Evolutionary conservation across 2,888 invertebrate genomes (phyloP).

Genomic region (Phoenoteleia sp.): DNA sequence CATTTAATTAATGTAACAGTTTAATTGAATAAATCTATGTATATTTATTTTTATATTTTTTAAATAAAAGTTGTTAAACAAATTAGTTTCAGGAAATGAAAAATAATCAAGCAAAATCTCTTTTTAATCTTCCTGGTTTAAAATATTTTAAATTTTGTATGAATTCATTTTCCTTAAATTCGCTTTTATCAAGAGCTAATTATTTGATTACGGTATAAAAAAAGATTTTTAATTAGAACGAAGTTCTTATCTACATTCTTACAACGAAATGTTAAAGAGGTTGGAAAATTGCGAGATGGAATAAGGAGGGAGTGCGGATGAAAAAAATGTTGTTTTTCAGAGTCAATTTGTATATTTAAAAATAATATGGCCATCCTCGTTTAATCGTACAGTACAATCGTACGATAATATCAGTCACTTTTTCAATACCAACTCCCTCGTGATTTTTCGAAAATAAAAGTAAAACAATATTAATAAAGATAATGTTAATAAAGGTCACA

Average conservation of each 20-base stretch:
- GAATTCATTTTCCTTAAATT: constrained; percentile 14
- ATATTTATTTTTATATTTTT: too few relatives aligned
- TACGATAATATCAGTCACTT: constrained; percentile 42
- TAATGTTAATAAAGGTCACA: constrained; percentile 12
- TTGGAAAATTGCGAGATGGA: constrained; percentile 36
- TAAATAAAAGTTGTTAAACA: too few relatives aligned
- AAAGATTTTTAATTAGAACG: constrained; percentile 18
- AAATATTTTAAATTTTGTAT: too few relatives aligned
- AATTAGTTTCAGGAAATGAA: too few relatives aligned
- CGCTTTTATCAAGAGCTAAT: not conserved
- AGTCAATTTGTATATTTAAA: constrained; percentile 55
- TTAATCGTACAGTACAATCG: not conserved
- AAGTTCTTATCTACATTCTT: constrained; percentile 28
- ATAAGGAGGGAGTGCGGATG: constrained; percentile 25
- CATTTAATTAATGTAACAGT: too few relatives aligned
- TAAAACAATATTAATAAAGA: not conserved
- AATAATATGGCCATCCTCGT: constrained; percentile 50
- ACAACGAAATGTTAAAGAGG: constrained; percentile 19
- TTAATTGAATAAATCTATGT: too few relatives aligned
- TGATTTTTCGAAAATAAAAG: not conserved
- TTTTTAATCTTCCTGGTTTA: not conserved
- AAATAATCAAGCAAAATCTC: too few relatives aligned
- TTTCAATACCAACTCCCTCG: constrained; percentile 45
- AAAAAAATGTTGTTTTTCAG: constrained; percentile 48
- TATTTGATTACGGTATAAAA: constrained; percentile 29